These are phyloP conservation scores for Dichetophora obliterata DNA, from an alignment of 2,888 invertebrate species.

Conservation along the genomic window DNA sequence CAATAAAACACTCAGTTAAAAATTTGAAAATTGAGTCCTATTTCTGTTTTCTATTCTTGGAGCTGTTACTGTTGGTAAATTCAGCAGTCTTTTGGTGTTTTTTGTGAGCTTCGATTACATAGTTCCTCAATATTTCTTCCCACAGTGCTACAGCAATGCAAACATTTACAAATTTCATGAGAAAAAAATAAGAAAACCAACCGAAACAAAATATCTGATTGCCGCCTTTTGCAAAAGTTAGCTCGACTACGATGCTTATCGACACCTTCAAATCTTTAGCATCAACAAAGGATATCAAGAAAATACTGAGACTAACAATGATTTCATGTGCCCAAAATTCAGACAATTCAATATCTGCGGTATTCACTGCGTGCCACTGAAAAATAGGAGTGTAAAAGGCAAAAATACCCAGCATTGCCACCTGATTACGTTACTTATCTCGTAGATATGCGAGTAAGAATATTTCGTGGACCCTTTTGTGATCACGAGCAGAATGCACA, in stretches of 20 bases:
- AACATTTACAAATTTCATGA: conserved; percentile 10
- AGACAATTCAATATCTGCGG: conserved; percentile 51
- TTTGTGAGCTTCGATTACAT: not conserved
- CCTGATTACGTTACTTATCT: conserved; percentile 44
- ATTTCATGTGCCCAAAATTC: conserved; percentile 49
- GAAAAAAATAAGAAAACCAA: not conserved
- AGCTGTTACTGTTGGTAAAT: not conserved
- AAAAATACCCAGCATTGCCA: conserved; percentile 53
- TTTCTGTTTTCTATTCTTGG: too few relatives aligned
- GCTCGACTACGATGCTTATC: conserved; percentile 48
- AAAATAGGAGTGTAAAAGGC: not conserved
- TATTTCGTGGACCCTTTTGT: conserved; percentile 8
- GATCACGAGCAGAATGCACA: not conserved
- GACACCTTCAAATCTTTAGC: conserved; percentile 50
- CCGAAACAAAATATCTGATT: not conserved
- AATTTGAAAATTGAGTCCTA: too few relatives aligned
- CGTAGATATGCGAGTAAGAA: conserved; percentile 10
- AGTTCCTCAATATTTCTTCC: not conserved
- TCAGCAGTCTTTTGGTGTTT: not conserved
- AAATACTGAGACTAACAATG: conserved; percentile 51
- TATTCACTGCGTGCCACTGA: conserved; percentile 14
- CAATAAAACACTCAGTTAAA: too few relatives aligned
- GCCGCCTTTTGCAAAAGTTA: conserved; percentile 11
- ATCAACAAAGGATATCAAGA: conserved; percentile 44
- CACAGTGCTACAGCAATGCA: not conserved